These are phyloP conservation scores for Zaprionus lineosus DNA, from an alignment of 2,888 invertebrate species.

Conservation along the genomic window DNA sequence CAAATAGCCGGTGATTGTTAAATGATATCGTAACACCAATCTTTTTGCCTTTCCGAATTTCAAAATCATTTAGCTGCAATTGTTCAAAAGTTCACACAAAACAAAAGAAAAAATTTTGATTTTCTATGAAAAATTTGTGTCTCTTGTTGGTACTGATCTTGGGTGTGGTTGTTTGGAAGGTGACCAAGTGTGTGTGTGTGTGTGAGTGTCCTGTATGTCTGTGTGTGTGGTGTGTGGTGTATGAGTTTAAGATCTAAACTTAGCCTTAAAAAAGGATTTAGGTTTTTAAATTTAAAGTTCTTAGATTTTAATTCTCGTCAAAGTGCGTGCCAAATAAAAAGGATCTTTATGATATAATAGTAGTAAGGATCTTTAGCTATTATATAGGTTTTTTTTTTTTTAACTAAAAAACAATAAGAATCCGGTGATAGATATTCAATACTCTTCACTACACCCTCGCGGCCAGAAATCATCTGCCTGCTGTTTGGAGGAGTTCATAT, in stretches of 20 bases:
- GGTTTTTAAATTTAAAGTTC: conserved; percentile 39
- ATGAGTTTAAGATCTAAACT: conserved; percentile 35
- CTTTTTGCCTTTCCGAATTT: conserved; percentile 99
- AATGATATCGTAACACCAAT: conserved; percentile 99
- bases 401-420: conserved; percentile 11
- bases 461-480: too few relatives aligned
- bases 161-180: conserved; percentile 8
- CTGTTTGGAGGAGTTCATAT: too few relatives aligned
- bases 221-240: conserved; percentile 7
- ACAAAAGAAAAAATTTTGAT: conserved; percentile 75
- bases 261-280: conserved; percentile 31
- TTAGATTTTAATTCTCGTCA: conserved; percentile 40
- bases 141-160: conserved; percentile 57
- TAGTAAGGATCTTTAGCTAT: conserved; percentile 40
- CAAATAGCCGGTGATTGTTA: conserved; percentile 99
- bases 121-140: conserved; percentile 79
- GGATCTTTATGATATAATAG: conserved; percentile 61
- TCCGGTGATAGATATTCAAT: too few relatives aligned
- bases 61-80: conserved; percentile 99
- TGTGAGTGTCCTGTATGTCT: conserved; percentile 33
- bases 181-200: conserved; percentile 7
- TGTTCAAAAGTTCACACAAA: conserved; percentile 86
- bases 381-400: conserved; percentile 24
- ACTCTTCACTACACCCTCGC: conserved; percentile 55
- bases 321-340: conserved; percentile 78